A percentile compares a stretch with the other conserved stretches of the same genome.
phyloP scores from a whole-genome alignment of 2,888 invertebrate species.

The Horisme vitalbata region DNA sequence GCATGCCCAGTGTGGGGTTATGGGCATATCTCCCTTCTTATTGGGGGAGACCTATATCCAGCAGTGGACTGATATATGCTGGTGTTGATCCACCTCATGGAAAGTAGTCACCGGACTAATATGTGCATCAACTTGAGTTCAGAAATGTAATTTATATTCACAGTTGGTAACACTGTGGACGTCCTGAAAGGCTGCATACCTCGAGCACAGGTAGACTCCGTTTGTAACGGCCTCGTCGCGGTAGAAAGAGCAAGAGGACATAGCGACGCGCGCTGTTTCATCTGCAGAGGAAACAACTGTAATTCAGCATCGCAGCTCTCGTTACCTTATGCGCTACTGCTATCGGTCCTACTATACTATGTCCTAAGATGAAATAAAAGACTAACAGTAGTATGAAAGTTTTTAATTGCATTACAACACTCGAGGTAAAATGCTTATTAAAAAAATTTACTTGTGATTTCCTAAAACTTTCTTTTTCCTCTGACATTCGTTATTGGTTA shows the following conservation, averaged over 20 bases:
- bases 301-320: slow-evolving; percentile 43
- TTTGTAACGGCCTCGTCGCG: slow-evolving; percentile 65
- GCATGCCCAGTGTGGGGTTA: too few relatives aligned
- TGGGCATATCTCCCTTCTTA: too few relatives aligned
- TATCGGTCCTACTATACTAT: slow-evolving; percentile 46
- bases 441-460: too few relatives aligned
- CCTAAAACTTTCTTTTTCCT: too few relatives aligned
- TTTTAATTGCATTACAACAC: slow-evolving; percentile 18
- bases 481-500: too few relatives aligned
- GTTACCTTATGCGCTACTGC: slow-evolving; percentile 25
- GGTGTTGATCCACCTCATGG: too few relatives aligned
- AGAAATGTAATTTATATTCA: too few relatives aligned
- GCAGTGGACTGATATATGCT: too few relatives aligned
- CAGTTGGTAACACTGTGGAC: slow-evolving; percentile 76
- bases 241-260: slow-evolving; percentile 73
- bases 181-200: slow-evolving; percentile 70
- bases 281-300: slow-evolving; percentile 69
- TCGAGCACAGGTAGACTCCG: slow-evolving; percentile 64
- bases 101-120: too few relatives aligned
- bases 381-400: slow-evolving; percentile 9
- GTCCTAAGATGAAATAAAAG: slow-evolving; percentile 50
- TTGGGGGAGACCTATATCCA: too few relatives aligned
- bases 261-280: slow-evolving; percentile 71
- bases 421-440: too few relatives aligned
- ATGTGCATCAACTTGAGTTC: too few relatives aligned